Base-by-base conservation (phyloP, 1,140 invertebrate species). In the Pinna nobilis region DNA sequence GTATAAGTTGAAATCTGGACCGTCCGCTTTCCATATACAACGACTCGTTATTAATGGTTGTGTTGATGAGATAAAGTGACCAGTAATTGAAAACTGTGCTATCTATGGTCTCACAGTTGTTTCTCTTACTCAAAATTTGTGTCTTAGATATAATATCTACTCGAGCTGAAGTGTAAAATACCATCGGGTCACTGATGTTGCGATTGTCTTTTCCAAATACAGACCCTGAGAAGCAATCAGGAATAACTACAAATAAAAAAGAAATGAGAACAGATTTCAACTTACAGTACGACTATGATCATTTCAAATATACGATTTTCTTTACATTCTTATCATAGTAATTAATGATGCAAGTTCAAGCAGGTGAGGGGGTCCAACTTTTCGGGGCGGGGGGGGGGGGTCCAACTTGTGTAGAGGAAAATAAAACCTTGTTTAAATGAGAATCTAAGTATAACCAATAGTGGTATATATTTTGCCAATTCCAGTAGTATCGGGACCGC, bases 81-180 rank as follows among this genome's bases (percentile, higher is more conserved):
- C 55, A 69, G 18, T 47, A 41, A 13, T 25, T 41, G 20, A 15
- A 15, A 11, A 32, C n/a, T n/a, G n/a, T n/a, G n/a, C n/a, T n/a
- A n/a, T n/a, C n/a, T n/a, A n/a, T n/a, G n/a, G n/a, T n/a, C n/a
- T n/a, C n/a, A n/a, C n/a, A 15, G 25, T 30, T 23, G n/a, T 7
- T 3, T 13, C 23, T 0, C 9, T 4, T 3, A 59, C 55, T 44
- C 3, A 15, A 32, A 18, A 53, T 67, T 39, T 69, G 53, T 4
- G 66, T 60, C 28, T 30, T 32, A 9, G 39, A 23, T 15, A 41
- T 47, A 23, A 69, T 35, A 20, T 59, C 39, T 18, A 69, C 47
- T 15, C 60, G 39, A 28, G 66, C 66, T n/a, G 55, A 59, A 6
- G 66, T 11, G n/a, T 69, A 69, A 11, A 69, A 20, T 33, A 60